A percentile compares a stretch with the other conserved stretches of the same genome.
These are phyloP conservation scores for Drosophila fuyamai DNA, from an alignment of 1,140 invertebrate species.

Conservation along the genomic window DNA sequence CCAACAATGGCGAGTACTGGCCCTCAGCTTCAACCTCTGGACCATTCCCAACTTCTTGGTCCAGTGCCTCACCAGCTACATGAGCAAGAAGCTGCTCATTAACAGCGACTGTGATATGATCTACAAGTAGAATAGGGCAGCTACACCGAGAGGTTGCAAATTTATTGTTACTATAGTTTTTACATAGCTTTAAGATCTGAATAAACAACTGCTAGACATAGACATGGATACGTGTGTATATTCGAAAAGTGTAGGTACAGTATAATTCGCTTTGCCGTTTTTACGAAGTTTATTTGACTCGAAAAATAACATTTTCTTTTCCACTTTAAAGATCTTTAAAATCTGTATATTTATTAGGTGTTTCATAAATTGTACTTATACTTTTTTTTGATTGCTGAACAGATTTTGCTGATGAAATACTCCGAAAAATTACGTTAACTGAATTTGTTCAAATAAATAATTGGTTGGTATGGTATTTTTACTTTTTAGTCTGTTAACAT, in stretches of 20 bases:
- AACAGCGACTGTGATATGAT: constrained; percentile 84
- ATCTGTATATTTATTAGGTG: not conserved
- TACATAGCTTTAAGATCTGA: constrained; percentile 47
- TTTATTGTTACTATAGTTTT: constrained; percentile 43
- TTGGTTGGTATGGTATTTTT: not conserved
- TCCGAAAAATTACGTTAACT: no score
- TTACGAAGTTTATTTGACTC: no score
- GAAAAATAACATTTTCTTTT: not conserved
- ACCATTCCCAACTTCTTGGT: constrained; percentile 76
- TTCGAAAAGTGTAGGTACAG: constrained; percentile 8
- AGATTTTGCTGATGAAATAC: not conserved
- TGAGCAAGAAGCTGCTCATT: constrained; percentile 71
- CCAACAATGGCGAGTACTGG: constrained; percentile 56
- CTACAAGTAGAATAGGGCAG: constrained; percentile 64
- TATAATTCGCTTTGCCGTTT: constrained; percentile 1
- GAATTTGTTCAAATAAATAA: not conserved
- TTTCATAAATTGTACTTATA: not conserved
- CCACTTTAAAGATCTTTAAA: not conserved
- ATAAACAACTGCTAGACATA: constrained; percentile 73
- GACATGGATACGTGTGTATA: constrained; percentile 32
- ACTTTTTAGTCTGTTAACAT: not conserved
- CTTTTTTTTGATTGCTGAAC: no score
- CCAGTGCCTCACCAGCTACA: constrained; percentile 67
- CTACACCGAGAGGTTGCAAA: constrained; percentile 54
- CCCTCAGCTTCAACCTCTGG: constrained; percentile 70